Base-by-base conservation (phyloP, 2,888 invertebrate species). In the Lypha dubia region DNA sequence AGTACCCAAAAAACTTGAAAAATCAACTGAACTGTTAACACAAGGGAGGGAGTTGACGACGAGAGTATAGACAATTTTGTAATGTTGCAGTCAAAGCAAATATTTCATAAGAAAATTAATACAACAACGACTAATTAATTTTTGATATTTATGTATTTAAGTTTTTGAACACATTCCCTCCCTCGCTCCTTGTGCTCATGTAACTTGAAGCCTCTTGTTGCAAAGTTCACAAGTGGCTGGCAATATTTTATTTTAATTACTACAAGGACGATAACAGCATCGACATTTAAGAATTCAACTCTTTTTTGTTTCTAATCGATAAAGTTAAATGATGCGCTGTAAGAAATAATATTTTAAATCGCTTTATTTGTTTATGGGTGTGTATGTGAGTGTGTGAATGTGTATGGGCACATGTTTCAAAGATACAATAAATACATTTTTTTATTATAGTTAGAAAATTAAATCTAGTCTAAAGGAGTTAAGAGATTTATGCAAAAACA, bases 61-160 rank as follows among this genome's bases (percentile, higher is more conserved):
- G 32, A 24, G 8, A 20, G n/a, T 2, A 32, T 46, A 20, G 20
- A 0, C 60, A 79, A 79, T n/a, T 71, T 68, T 17, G 22, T 41
- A 80, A 75, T 28, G 65, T 51, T 28, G 46, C 73, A 46, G 41
- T 56, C 20, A 71, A 53, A 75, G 62, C 41, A 67, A 76, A 65
- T 76, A 67, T 71, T 71, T 67, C 71, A 51, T 22, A 38, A 62
- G 71, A 41, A 60, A 71, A 82, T 76, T 51, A 79, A 73, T 44
- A 46, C 71, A 56, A 67, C 76, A 83, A 67, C 35, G 83, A 68
- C 83, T 79, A 68, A 83, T 79, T 83, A 79, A 83, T 68, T 74
- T 82, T 70, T 82, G 63, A 65, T 76, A 38, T 77, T 46, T 6
- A 17, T 38, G 1, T 8, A 15, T 24, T n/a, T 20, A 4, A 28